Percentiles rank a stretch among this genome's conserved stretches.
Evolutionary conservation across 2,888 invertebrate species (phyloP).

Genomic region (Drosophila aldrichi): DNA sequence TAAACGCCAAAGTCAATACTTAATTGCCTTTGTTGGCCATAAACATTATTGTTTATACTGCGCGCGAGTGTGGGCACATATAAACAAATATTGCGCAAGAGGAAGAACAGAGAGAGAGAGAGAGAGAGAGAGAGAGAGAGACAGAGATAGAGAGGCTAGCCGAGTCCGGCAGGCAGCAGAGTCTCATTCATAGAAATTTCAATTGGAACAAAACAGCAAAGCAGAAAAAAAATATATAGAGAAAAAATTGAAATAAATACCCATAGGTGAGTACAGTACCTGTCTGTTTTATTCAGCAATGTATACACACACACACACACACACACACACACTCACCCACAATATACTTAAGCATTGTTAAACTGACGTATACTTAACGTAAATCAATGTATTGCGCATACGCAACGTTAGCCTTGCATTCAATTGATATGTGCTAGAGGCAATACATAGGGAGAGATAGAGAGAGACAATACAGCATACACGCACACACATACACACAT

Average conservation of each 20-base stretch:
- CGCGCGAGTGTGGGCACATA: constrained; percentile 25
- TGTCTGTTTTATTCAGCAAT: constrained; percentile 16
- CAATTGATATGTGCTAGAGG: neutral
- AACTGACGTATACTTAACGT: neutral
- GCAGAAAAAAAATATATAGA: constrained; percentile 11
- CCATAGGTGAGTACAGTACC: constrained; percentile 20
- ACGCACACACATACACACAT: neutral
- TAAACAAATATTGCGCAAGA: constrained; percentile 42
- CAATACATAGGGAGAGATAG: too few relatives aligned
- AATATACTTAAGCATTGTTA: neutral
- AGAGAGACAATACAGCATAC: neutral
- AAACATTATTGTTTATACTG: constrained; percentile 53
- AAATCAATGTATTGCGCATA: neutral
- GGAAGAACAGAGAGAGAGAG: neutral
- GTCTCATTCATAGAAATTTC: constrained; percentile 26
- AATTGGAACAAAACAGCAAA: constrained; percentile 13
- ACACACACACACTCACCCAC: neutral
- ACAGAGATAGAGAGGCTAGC: neutral
- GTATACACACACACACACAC: neutral
- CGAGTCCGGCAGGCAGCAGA: too few relatives aligned
- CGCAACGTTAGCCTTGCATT: neutral
- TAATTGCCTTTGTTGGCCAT: constrained; percentile 46
- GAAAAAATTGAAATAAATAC: constrained; percentile 9
- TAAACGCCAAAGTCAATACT: constrained; percentile 50
- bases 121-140: neutral